These are phyloP conservation scores for Pantherophis guttatus DNA, from an alignment of 2,113 vertebrate genomes.

Conservation along the genomic window DNA sequence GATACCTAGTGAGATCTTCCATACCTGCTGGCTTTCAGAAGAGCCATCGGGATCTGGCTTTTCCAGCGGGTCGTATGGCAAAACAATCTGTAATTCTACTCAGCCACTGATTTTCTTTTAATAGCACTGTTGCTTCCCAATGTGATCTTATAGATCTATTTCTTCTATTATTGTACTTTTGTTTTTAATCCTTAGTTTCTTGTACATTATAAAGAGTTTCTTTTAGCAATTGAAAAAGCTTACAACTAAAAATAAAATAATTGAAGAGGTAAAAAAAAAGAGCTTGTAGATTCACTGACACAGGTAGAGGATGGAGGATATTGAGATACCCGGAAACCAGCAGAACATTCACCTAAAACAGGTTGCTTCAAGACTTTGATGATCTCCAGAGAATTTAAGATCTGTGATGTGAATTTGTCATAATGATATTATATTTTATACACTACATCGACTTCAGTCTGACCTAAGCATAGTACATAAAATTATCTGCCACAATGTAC, in stretches of 20 bases:
- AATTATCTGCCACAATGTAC: too few species aligned
- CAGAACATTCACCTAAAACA: not conserved
- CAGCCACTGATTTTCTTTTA: not conserved
- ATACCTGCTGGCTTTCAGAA: not conserved
- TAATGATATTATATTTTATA: not conserved
- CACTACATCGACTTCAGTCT: too few species aligned
- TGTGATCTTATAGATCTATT: not conserved
- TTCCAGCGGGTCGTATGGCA: not conserved
- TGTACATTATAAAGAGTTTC: not conserved
- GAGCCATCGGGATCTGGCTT: not conserved
- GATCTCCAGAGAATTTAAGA: not conserved
- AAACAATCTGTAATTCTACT: not conserved
- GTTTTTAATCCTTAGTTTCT: not conserved
- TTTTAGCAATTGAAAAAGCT: not conserved
- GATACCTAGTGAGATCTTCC: not conserved
- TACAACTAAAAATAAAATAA: not conserved
- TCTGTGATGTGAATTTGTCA: not conserved
- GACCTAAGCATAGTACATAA: too few species aligned
- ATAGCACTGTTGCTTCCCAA: not conserved
- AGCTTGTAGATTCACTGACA: not conserved
- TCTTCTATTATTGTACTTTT: not conserved
- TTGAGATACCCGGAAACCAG: not conserved
- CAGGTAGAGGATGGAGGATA: not conserved
- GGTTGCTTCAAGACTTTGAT: not conserved
- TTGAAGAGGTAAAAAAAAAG: not conserved